Base-by-base conservation (phyloP, 2,113 vertebrate genomes). In the Piprites chloris region DNA sequence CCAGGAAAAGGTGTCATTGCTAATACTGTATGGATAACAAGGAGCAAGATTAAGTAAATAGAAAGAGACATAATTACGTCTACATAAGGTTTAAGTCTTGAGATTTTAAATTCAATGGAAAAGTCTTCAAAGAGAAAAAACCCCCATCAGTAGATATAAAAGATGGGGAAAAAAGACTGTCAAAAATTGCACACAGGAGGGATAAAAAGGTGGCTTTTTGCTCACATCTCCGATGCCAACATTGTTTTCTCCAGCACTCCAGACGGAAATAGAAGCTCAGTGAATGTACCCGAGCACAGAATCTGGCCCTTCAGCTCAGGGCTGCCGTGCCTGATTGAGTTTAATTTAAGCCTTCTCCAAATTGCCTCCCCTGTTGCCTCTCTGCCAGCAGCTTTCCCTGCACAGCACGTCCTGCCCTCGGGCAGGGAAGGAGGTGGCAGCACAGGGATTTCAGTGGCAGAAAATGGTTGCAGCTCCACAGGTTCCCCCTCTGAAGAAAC, bases 401-500 rank as follows among this genome's bases (percentile, higher is more conserved):
- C 86, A 12, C 41, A 53, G 85, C 85, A 11, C 0, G 3, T 46
- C 56, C 63, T 80, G 94, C 92, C 82, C 53, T 17, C 1, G 3
- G 73, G 74, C 85, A 91, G 58, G 58, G 59, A 47, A 63, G 46
- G 77, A 89, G 58, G 35, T 9, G 35, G 55, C 55, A 59, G 32
- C 1, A 1, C 39, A 49, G 50, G 32, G 10, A 39, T 80, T 75
- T 69, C 63, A 46, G 66, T 47, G 35, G 19, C 16, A 9, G 30
- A n/a, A 11, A 50, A 65, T 0, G 2, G 14, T 6, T 35, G 26
- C 8, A 8, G 46, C 65, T 78, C 50, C 53, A 42, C 0, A 0
- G 17, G 11, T 3, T 62, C 12, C 19, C 6, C 9, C 5, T 44
- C 49, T 33, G 8, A 22, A 59, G 50, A 74, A 30, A 3, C 5